phyloP scores from a whole-genome alignment of 2,113 vertebrate genomes.

The Paracanthobrama guichenoti region DNA sequence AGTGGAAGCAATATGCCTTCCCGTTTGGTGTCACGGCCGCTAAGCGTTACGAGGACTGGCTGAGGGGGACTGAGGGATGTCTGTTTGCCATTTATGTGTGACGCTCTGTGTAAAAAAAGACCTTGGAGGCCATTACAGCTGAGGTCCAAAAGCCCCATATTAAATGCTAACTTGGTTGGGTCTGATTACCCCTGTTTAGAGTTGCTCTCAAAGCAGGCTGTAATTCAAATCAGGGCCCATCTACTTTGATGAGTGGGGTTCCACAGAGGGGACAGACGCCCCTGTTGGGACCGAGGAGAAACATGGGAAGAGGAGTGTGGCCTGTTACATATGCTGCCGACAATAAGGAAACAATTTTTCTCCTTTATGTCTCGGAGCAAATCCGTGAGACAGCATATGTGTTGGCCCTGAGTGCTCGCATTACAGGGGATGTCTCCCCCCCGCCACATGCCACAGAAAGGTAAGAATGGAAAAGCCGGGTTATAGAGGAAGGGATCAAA shows the following conservation, averaged over 20 bases:
- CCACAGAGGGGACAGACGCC: slow-evolving; percentile 20
- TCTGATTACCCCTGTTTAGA: slow-evolving; percentile 55
- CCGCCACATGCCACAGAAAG: slow-evolving; percentile 9
- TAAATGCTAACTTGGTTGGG: slow-evolving; percentile 58
- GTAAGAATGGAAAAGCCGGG: slow-evolving; percentile 29
- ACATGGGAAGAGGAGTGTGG: slow-evolving; percentile 19
- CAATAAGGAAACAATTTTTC: slow-evolving; percentile 45
- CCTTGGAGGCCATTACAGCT: slow-evolving; percentile 36
- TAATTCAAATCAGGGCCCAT: slow-evolving; percentile 52
- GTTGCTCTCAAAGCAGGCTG: slow-evolving; percentile 30
- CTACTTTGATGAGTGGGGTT: slow-evolving; percentile 38
- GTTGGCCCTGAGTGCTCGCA: slow-evolving; percentile 32
- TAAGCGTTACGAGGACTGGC: slow-evolving; percentile 5
- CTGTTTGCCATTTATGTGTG: slow-evolving; percentile 54
- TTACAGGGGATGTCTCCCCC: neutral
- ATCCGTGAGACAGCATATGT: slow-evolving; percentile 34
- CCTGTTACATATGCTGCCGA: slow-evolving; percentile 20
- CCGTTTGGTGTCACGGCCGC: slow-evolving; percentile 6
- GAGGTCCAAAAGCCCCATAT: slow-evolving; percentile 39
- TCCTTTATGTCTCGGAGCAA: slow-evolving; percentile 26
- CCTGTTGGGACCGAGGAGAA: slow-evolving; percentile 12
- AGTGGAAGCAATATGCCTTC: slow-evolving; percentile 25
- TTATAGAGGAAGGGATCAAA: slow-evolving; percentile 13
- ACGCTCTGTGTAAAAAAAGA: slow-evolving; percentile 39
- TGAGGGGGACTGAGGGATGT: slow-evolving; percentile 26